Conservation (phyloP, 2,888 invertebrate species). For the Dynastes hyllus region DNA sequence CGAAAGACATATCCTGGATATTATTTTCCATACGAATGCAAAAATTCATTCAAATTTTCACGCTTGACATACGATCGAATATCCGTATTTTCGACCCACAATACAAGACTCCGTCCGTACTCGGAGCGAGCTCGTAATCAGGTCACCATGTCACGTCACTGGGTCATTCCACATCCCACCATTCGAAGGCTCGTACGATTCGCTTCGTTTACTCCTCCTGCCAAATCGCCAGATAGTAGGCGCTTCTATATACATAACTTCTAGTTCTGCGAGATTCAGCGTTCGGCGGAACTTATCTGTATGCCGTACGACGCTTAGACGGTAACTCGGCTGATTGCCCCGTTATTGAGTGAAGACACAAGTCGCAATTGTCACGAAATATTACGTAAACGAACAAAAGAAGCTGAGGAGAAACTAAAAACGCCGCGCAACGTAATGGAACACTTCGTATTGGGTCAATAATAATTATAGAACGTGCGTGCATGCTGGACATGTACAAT, state of each 20-base stretch:
- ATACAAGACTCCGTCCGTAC: no score
- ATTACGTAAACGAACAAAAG: constrained; percentile 31
- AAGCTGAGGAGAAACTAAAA: constrained; percentile 9
- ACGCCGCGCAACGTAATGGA: constrained; percentile 5
- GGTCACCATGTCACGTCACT: constrained; percentile 59
- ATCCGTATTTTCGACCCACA: no score
- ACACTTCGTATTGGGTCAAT: not conserved
- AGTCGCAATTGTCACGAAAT: constrained; percentile 36
- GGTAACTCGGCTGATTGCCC: constrained; percentile 32
- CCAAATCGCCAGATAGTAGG: constrained; percentile 1
- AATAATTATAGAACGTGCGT: constrained; percentile 8
- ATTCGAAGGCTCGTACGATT: not conserved
- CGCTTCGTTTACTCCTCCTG: constrained; percentile 21
- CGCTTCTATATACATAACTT: not conserved
- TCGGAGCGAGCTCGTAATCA: constrained; percentile 50
- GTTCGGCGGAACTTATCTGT: constrained; percentile 22
- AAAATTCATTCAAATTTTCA: no score
- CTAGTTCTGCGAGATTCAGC: constrained; percentile 14
- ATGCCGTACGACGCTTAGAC: not conserved
- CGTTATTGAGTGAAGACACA: constrained; percentile 30
- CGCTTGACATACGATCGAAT: no score
- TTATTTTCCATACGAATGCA: no score
- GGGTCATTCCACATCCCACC: constrained; percentile 55
- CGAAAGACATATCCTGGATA: no score
- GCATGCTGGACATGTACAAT: not conserved